Evolutionary conservation across 2,797 vertebrate species (phyloP), one percentile per base, ranked within the genome.

Genomic region (Sebastes cheni): DNA sequence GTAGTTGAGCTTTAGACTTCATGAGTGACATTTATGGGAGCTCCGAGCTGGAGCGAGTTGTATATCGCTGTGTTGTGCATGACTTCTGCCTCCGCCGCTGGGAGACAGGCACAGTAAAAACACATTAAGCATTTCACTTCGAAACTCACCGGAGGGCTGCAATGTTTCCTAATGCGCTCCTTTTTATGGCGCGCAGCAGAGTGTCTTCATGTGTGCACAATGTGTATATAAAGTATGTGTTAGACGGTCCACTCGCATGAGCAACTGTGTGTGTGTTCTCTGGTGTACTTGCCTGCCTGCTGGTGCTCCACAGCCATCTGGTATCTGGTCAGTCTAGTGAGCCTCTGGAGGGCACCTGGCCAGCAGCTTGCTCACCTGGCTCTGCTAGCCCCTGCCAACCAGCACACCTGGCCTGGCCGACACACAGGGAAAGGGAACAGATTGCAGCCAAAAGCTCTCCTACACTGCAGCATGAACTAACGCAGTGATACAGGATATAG

Each of bases 301-400:
- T 86, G 84, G 80, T 89, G 79, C 82, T 79, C 88, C 42, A 58
- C 83, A 80, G 86, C 91, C 93, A 92, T 93, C 93, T 94, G 93
- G 88, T 91, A 87, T 91, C 85, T 90, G 94, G 92, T 94, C 93
- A 93, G 88, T 88, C 67, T 82, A 77, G 84, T 56, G 74, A 81
- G 86, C 85, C 91, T 93, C 93, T 91, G 89, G 92, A 92, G 91
- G 92, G 91, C 91, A 93, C 89, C 93, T 92, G 93, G 93, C 88
- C 92, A 91, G 92, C 92, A 93, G 91, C 91, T 88, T 78, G 92
- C 89, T 94, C 93, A 94, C 92, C 92, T 94, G 93, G 91, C 82
- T 84, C 72, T 83, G 78, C 78, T 77, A 25, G 82, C 81, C 85
- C 68, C 82, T 92, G 93, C 91, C 93, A 93, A 82, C 83, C 88